A percentile compares a stretch with the other conserved stretches of the same genome.
These are phyloP conservation scores for Cotesia chilonis DNA, from an alignment of 1,140 invertebrate genomes.

Conservation along the genomic window DNA sequence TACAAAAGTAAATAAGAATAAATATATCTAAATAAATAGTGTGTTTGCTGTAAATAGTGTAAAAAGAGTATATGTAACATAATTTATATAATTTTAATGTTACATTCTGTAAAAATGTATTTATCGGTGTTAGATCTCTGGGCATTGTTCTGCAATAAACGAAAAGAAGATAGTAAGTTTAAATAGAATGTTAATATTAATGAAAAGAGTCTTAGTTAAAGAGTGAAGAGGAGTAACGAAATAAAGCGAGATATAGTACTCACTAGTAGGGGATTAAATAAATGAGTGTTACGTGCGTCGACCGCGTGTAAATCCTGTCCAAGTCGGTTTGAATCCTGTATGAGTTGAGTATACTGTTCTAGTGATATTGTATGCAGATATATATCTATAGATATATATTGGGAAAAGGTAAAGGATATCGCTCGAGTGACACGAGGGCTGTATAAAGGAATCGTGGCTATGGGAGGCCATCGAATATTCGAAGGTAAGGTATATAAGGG, in stretches of 20 bases:
- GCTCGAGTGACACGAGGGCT: constrained; percentile 10
- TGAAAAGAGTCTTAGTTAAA: constrained; percentile 12
- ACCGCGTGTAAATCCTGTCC: constrained; percentile 35
- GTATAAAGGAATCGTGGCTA: constrained; percentile 23
- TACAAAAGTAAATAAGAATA: too few relatives aligned
- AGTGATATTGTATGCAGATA: too few relatives aligned
- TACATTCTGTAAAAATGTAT: constrained; percentile 61
- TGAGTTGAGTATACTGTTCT: too few relatives aligned
- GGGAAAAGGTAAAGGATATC: constrained; percentile 22
- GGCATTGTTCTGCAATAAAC: constrained; percentile 55
- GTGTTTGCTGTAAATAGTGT: constrained; percentile 21
- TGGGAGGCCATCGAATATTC: constrained; percentile 26
- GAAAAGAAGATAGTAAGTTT: constrained; percentile 11
- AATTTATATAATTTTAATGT: constrained; percentile 32
- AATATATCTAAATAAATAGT: constrained; percentile 7
- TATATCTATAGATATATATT: not conserved
- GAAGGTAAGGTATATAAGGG: constrained; percentile 1
- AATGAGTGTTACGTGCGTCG: constrained; percentile 31
- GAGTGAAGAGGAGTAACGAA: not conserved
- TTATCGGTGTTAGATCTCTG: constrained; percentile 61
- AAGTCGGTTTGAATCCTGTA: constrained; percentile 7
- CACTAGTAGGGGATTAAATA: constrained; percentile 24
- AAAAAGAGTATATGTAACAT: constrained; percentile 11
- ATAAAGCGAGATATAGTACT: constrained; percentile 11
- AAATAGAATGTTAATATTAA: constrained; percentile 19